These are phyloP conservation scores for Dallia pectoralis DNA, from an alignment of 2,797 vertebrate genomes.

Conservation along the genomic window DNA sequence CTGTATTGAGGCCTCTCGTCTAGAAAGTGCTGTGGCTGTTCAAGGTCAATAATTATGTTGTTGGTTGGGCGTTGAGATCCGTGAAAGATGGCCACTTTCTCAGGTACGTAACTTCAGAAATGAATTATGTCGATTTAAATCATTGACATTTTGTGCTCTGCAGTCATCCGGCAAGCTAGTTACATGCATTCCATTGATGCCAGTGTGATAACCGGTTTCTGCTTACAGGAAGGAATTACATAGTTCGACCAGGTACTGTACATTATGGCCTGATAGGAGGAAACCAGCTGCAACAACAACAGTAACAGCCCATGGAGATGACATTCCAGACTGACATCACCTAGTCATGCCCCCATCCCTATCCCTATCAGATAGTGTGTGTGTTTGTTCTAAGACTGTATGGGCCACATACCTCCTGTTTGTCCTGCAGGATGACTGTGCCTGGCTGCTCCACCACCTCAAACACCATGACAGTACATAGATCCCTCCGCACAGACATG, in stretches of 20 bases:
- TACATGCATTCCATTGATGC: background rate
- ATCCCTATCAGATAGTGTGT: background rate
- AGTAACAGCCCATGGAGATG: too few relatives aligned
- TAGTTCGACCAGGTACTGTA: too few relatives aligned
- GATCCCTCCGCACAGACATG: conserved; percentile 84
- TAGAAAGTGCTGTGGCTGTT: conserved; percentile 9
- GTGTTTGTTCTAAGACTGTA: background rate
- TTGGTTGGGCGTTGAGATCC: background rate
- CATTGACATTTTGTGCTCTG: background rate
- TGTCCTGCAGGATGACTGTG: conserved; percentile 79
- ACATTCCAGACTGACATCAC: too few relatives aligned
- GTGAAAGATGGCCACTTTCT: background rate
- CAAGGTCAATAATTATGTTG: background rate
- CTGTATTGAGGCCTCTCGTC: background rate
- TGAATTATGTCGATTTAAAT: background rate
- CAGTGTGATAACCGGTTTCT: background rate
- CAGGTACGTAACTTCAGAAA: background rate
- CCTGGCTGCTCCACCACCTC: conserved; percentile 84
- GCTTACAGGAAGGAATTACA: too few relatives aligned
- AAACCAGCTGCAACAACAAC: too few relatives aligned
- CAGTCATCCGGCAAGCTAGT: too few relatives aligned
- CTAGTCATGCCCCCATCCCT: too few relatives aligned
- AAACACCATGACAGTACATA: conserved; percentile 87
- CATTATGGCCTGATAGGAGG: too few relatives aligned
- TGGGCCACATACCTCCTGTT: conserved; percentile 75